Conservation (phyloP, 2,797 vertebrate genomes). For the Helostoma temminkii region DNA sequence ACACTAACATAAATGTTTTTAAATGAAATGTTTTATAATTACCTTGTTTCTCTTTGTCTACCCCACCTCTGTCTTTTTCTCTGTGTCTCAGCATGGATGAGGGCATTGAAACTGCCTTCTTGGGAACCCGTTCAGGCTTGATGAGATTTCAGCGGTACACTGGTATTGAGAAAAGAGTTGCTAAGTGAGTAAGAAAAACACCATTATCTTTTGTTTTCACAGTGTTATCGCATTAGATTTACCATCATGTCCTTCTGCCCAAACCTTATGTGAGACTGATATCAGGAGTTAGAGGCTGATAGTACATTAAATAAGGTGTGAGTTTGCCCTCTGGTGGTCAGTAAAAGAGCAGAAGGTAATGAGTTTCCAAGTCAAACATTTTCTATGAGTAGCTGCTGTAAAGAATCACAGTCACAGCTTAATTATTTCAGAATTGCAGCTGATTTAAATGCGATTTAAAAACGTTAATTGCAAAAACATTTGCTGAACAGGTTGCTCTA, state of each 20-base stretch:
- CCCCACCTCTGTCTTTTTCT: neutral
- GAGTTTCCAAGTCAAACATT: neutral
- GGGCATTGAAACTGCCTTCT: conserved; percentile 90
- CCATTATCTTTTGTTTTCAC: neutral
- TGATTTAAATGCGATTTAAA: no score
- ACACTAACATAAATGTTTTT: neutral
- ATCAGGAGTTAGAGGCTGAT: neutral
- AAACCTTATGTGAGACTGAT: neutral
- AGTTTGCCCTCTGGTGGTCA: conserved; percentile 39
- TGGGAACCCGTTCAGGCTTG: conserved; percentile 94
- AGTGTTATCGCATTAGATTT: neutral
- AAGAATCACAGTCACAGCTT: neutral
- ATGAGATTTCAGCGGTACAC: conserved; percentile 88
- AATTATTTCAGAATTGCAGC: neutral
- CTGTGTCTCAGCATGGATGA: conserved; percentile 77
- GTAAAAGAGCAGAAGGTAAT: neutral
- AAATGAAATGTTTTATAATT: neutral
- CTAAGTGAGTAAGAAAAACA: conserved; percentile 84
- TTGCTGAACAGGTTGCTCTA: neutral
- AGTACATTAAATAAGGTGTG: neutral
- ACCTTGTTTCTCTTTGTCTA: neutral
- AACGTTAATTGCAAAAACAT: no score
- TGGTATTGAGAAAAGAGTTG: conserved; percentile 89
- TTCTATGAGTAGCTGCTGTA: neutral
- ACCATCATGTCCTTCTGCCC: neutral